Conservation (phyloP, 2,797 vertebrate genomes). For the Luscinia luscinia region DNA sequence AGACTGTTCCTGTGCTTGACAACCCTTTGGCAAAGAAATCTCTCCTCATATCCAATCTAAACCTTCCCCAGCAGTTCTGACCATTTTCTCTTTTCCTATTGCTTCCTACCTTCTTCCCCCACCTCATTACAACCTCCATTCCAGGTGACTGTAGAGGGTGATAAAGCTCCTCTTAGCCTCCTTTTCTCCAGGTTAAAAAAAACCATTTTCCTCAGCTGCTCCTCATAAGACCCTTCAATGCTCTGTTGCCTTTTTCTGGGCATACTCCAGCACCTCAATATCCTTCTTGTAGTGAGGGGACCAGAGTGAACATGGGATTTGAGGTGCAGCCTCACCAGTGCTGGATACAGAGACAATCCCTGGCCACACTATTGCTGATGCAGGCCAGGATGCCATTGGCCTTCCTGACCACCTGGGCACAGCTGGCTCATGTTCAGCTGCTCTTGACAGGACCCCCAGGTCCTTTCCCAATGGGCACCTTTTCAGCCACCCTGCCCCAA, state of each 20-base stretch:
- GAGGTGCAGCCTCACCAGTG: background rate
- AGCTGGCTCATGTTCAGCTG: background rate
- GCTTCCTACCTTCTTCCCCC: background rate
- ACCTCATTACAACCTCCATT: background rate
- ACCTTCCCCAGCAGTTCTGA: background rate
- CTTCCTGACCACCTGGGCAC: background rate
- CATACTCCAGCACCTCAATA: accelerated
- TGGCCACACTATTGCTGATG: background rate
- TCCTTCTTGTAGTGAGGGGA: background rate
- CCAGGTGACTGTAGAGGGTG: background rate
- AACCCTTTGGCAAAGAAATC: background rate
- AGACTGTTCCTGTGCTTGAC: background rate
- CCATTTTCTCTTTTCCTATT: background rate
- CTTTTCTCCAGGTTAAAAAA: background rate
- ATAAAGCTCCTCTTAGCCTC: background rate
- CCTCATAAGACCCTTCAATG: background rate
- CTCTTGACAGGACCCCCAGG: background rate
- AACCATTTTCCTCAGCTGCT: background rate
- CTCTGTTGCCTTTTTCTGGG: background rate
- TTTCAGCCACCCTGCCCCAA: background rate
- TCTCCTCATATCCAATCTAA: background rate
- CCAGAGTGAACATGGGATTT: background rate
- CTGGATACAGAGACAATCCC: background rate
- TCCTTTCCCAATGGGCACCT: background rate
- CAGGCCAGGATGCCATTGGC: background rate